Evolutionary conservation across 1,140 invertebrate genomes (phyloP).

Genomic region (Reticulitermes speratus): DNA sequence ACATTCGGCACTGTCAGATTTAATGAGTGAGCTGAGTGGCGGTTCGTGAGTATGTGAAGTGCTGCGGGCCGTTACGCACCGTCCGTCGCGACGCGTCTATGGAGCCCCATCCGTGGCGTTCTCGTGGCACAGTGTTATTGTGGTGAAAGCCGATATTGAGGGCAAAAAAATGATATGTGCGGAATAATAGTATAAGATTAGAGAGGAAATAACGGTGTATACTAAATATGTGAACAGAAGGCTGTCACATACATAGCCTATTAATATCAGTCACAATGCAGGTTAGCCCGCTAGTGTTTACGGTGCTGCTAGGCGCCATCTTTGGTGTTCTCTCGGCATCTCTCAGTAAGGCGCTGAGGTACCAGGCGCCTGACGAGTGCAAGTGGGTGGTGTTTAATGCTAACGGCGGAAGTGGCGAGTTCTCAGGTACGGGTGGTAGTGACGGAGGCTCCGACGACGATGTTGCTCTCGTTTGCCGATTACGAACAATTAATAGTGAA

Average conservation of each 20-base stretch:
- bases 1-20: background rate
- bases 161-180: background rate
- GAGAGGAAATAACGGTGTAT: background rate
- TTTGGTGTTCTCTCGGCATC: conserved; percentile 67
- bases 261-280: conserved; percentile 33
- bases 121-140: conserved; percentile 19
- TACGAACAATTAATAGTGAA: conserved; percentile 85
- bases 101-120: background rate
- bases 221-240: background rate
- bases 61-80: background rate
- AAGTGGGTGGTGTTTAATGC: conserved; percentile 65
- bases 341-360: conserved; percentile 66
- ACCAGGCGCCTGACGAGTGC: conserved; percentile 83
- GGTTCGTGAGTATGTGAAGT: background rate
- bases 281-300: conserved; percentile 46
- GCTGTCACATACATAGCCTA: background rate
- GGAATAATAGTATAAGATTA: background rate
- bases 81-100: background rate
- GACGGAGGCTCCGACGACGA: conserved; percentile 50
- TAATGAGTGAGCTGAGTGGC: conserved; percentile 17
- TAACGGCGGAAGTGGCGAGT: conserved; percentile 52
- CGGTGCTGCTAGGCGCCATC: conserved; percentile 62
- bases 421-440: conserved; percentile 23
- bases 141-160: background rate
- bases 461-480: conserved; percentile 74